phyloP scores from a whole-genome alignment of 2,113 vertebrate species.

The Cettia cetti region DNA sequence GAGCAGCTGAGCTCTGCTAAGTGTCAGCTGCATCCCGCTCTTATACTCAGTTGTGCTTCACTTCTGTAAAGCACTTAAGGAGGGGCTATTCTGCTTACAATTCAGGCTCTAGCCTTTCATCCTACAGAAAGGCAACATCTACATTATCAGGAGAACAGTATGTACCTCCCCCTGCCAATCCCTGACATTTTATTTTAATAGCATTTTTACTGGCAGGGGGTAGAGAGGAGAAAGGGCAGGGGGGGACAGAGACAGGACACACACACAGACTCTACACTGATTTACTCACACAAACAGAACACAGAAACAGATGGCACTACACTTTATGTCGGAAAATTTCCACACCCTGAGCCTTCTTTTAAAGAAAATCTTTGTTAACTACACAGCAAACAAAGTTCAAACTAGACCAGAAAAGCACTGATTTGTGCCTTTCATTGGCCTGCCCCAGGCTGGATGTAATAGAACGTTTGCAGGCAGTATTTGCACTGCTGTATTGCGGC shows the following conservation, averaged over 20 bases:
- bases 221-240: background rate
- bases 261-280: background rate
- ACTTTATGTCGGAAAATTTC: background rate
- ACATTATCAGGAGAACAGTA: background rate
- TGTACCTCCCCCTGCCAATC: rapidly evolving
- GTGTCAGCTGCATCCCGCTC: background rate
- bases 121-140: background rate
- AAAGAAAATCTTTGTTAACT: background rate
- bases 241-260: background rate
- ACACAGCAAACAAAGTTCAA: background rate
- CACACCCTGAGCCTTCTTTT: background rate
- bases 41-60: background rate
- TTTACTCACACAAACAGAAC: background rate
- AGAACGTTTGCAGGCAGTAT: background rate
- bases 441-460: background rate
- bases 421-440: background rate
- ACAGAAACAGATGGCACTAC: background rate
- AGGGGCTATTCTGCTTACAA: background rate
- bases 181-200: background rate
- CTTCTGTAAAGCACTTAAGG: background rate
- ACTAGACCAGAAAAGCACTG: background rate
- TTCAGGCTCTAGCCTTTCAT: background rate
- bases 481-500: background rate
- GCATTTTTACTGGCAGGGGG: rapidly evolving
- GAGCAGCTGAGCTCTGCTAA: background rate